Percentiles rank a stretch among this genome's conserved stretches.
Evolutionary conservation across 2,113 vertebrate genomes (phyloP).

Genomic region (Alethe diademata): DNA sequence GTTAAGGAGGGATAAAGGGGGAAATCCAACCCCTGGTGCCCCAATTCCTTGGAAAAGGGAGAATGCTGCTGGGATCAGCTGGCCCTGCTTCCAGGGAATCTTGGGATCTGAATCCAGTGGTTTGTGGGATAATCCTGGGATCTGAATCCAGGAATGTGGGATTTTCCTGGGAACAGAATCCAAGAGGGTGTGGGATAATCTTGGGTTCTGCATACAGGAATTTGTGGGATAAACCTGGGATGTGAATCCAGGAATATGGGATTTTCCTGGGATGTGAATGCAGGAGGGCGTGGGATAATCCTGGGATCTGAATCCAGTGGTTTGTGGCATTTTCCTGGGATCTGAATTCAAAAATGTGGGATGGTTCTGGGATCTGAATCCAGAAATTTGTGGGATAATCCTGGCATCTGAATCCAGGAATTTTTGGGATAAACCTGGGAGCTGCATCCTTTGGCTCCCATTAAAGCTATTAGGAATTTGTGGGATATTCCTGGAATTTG

Average conservation of each 20-base stretch:
- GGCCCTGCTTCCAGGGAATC: background rate
- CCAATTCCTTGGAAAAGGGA: background rate
- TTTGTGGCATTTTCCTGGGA: too few species aligned
- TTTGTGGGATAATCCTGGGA: background rate
- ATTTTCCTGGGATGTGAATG: too few species aligned
- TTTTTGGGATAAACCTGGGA: background rate
- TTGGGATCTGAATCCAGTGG: too few species aligned
- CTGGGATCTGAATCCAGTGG: too few species aligned
- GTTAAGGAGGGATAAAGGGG: accelerated
- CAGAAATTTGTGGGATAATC: accelerated
- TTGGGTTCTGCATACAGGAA: accelerated
- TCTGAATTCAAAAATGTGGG: accelerated
- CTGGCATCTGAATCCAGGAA: too few species aligned
- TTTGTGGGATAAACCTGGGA: accelerated
- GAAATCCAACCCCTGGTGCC: accelerated
- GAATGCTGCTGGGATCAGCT: background rate
- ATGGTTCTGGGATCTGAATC: too few species aligned
- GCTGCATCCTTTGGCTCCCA: background rate
- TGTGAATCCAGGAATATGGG: too few species aligned
- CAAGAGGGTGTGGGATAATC: accelerated
- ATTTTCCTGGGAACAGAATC: background rate
- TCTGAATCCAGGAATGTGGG: too few species aligned
- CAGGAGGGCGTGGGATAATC: too few species aligned
- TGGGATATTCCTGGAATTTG: background rate
- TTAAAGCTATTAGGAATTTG: background rate